Percentiles rank a stretch among this genome's conserved stretches.
Evolutionary conservation across 2,888 invertebrate genomes (phyloP).

Genomic region (Drosophila acutilabella): DNA sequence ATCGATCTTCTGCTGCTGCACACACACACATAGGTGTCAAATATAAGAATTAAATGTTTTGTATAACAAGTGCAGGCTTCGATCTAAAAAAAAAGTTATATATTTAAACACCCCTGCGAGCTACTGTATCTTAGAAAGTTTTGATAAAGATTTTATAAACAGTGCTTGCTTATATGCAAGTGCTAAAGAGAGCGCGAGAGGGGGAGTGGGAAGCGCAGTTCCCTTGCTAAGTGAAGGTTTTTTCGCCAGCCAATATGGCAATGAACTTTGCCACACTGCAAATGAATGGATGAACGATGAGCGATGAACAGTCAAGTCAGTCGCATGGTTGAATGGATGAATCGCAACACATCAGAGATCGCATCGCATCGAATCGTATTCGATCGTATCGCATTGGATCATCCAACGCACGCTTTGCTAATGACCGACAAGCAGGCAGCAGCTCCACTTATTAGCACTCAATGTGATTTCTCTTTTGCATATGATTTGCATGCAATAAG

Average conservation of each 20-base stretch:
- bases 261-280: slow-evolving; percentile 55
- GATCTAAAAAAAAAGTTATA: background rate
- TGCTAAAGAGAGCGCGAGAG: too few relatives aligned
- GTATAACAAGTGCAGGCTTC: slow-evolving; percentile 37
- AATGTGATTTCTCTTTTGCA: slow-evolving; percentile 48
- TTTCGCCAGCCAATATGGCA: slow-evolving; percentile 52
- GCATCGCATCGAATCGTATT: background rate
- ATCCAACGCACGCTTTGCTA: slow-evolving; percentile 46
- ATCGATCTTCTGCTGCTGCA: slow-evolving; percentile 11
- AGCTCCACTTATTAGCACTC: slow-evolving; percentile 52
- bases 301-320: background rate
- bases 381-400: slow-evolving; percentile 12
- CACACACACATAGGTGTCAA: background rate
- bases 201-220: background rate
- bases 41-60: background rate
- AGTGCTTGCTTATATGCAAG: too few relatives aligned
- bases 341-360: background rate
- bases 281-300: background rate
- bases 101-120: too few relatives aligned
- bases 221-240: background rate
- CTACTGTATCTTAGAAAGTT: slow-evolving; percentile 42
- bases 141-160: slow-evolving; percentile 13
- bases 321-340: slow-evolving; percentile 1
- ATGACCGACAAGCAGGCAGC: slow-evolving; percentile 28
- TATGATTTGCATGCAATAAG: slow-evolving; percentile 25